Evolutionary conservation across 1,140 invertebrate species (phyloP).

Genomic region (Pogonomyrmex barbatus): DNA sequence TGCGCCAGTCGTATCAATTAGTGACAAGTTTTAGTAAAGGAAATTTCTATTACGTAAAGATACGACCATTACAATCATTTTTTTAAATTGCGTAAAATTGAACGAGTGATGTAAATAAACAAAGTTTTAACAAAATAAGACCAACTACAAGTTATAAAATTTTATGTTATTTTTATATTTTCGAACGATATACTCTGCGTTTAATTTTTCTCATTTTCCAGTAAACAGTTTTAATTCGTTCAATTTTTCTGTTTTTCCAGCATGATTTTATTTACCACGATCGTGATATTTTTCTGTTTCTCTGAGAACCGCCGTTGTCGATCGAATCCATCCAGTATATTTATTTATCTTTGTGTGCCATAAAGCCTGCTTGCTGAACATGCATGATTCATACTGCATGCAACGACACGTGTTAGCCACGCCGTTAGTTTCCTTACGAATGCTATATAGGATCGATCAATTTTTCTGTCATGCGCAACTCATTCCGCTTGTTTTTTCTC

Average conservation of each 20-base stretch:
- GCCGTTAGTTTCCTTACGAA: slow-evolving; percentile 7
- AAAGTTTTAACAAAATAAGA: neutral
- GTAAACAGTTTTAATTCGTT: neutral
- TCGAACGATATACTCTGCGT: neutral
- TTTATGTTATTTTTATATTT: neutral
- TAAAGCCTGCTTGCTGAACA: slow-evolving; percentile 38
- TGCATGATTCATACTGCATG: slow-evolving; percentile 41
- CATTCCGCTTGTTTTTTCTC: slow-evolving; percentile 47
- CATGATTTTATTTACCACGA: neutral
- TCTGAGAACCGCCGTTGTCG: neutral
- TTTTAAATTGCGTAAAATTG: neutral
- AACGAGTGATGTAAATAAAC: neutral
- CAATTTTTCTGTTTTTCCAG: neutral
- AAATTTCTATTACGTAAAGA: slow-evolving; percentile 24
- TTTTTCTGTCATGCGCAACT: slow-evolving; percentile 43
- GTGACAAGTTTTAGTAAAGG: neutral
- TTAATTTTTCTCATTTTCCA: neutral
- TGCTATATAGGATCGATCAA: slow-evolving; percentile 31
- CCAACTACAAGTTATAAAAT: neutral
- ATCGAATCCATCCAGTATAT: slow-evolving; percentile 39
- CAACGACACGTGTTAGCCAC: slow-evolving; percentile 32
- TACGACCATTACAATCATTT: neutral
- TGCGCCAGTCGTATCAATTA: neutral
- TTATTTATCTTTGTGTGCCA: slow-evolving; percentile 55
- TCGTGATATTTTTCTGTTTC: neutral